phyloP scores from a whole-genome alignment of 2,888 invertebrate species.

The Drosophila macrospina region DNA sequence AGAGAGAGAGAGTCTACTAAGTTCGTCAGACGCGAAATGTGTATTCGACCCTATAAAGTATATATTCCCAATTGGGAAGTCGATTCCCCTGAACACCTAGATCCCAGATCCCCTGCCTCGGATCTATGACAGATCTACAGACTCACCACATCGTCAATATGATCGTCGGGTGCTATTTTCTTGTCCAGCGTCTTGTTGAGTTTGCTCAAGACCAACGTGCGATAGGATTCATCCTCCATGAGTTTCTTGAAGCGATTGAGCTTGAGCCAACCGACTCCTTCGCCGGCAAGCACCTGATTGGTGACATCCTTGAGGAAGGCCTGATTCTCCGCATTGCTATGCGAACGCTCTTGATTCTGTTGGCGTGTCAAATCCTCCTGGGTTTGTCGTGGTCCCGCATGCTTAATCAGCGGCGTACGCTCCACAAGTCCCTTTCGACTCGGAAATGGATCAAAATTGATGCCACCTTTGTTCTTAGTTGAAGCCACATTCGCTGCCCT shows the following conservation, averaged over 20 bases:
- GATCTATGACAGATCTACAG: too few species aligned
- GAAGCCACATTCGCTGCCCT: slow-evolving; percentile 39
- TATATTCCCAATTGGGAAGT: too few species aligned
- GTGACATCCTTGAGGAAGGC: slow-evolving; percentile 95
- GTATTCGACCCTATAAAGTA: too few species aligned
- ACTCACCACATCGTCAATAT: slow-evolving; percentile 98
- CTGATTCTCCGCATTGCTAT: slow-evolving; percentile 95
- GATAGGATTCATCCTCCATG: slow-evolving; percentile 99
- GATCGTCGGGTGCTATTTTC: slow-evolving; percentile 97
- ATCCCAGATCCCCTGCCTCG: too few species aligned
- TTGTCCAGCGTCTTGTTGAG: slow-evolving; percentile 96
- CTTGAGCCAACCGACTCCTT: slow-evolving; percentile 96
- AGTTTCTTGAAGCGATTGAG: slow-evolving; percentile 95
- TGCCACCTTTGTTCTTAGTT: slow-evolving; percentile 83
- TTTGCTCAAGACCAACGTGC: slow-evolving; percentile 97
- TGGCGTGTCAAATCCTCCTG: slow-evolving; percentile 89
- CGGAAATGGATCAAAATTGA: slow-evolving; percentile 91
- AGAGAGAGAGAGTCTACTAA: too few species aligned
- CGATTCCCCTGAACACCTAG: too few species aligned
- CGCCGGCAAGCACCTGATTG: slow-evolving; percentile 84
- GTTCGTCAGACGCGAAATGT: too few species aligned
- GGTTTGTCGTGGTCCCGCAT: slow-evolving; percentile 89
- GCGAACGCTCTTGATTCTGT: slow-evolving; percentile 89
- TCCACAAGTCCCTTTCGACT: slow-evolving; percentile 94
- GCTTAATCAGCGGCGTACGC: slow-evolving; percentile 94